These are phyloP conservation scores for Leptinotarsa texana DNA, from an alignment of 1,140 invertebrate genomes.

Conservation along the genomic window DNA sequence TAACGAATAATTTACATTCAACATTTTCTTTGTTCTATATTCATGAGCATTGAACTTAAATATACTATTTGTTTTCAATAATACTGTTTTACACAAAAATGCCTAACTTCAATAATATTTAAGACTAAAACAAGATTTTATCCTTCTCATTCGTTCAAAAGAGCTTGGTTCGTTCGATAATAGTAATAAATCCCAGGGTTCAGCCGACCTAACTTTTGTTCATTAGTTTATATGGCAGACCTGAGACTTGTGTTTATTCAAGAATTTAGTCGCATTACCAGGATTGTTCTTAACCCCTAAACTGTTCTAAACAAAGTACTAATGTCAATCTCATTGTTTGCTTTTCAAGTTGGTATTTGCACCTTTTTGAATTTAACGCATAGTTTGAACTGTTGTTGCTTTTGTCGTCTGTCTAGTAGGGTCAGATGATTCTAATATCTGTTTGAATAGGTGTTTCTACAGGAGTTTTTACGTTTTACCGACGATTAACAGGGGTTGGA, in stretches of 20 bases:
- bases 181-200: too few species aligned
- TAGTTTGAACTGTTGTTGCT: slow-evolving; percentile 21
- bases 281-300: slow-evolving; percentile 39
- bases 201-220: slow-evolving; percentile 7
- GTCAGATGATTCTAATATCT: slow-evolving; percentile 1
- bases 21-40: too few species aligned
- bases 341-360: slow-evolving; percentile 24
- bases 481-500: not conserved
- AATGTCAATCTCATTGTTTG: slow-evolving; percentile 24
- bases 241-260: slow-evolving; percentile 34
- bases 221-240: slow-evolving; percentile 35
- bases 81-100: too few species aligned
- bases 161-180: too few species aligned
- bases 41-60: too few species aligned
- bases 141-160: too few species aligned
- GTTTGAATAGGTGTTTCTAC: slow-evolving; percentile 22
- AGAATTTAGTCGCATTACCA: slow-evolving; percentile 37
- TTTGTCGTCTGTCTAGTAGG: slow-evolving; percentile 3
- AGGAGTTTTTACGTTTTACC: slow-evolving; percentile 1
- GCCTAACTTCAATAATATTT: too few species aligned
- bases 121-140: too few species aligned
- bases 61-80: too few species aligned
- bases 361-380: slow-evolving; percentile 31
- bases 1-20: too few species aligned
- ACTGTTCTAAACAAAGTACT: slow-evolving; percentile 23